Conservation (phyloP, 1,140 invertebrate genomes). For the Solenopsis fugax region DNA sequence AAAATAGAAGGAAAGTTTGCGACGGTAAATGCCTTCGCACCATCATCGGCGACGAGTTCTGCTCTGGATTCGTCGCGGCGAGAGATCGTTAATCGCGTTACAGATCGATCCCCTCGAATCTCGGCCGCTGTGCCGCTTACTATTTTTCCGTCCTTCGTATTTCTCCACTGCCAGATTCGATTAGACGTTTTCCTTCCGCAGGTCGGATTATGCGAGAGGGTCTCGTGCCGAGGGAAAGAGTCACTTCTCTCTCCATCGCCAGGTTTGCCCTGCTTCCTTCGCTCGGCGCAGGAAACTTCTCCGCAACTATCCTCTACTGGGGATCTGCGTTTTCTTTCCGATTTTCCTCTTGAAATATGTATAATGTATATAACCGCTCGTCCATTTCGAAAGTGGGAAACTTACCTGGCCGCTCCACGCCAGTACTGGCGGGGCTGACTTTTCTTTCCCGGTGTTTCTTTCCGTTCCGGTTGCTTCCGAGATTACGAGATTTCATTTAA, state of each 20-base stretch:
- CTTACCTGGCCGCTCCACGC: constrained; percentile 31
- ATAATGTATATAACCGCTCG: constrained; percentile 60
- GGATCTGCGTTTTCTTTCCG: constrained; percentile 54
- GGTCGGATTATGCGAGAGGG: constrained; percentile 65
- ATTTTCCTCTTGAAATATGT: constrained; percentile 62
- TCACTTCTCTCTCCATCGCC: not conserved
- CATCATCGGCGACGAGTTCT: not conserved
- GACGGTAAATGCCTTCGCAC: constrained; percentile 22
- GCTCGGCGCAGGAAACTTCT: constrained; percentile 62
- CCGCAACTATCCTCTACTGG: constrained; percentile 50
- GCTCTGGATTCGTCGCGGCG: constrained; percentile 24
- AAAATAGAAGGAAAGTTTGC: constrained; percentile 35
- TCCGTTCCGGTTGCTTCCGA: constrained; percentile 57
- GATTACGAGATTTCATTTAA: constrained; percentile 78
- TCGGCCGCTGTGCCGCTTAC: not conserved
- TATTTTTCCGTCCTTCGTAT: constrained; percentile 54
- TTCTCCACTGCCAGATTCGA: constrained; percentile 64
- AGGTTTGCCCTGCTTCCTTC: constrained; percentile 27
- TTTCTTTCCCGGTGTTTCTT: constrained; percentile 63
- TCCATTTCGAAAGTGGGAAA: constrained; percentile 55
- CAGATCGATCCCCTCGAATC: constrained; percentile 31
- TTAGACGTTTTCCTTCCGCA: constrained; percentile 53
- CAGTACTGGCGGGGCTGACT: constrained; percentile 22
- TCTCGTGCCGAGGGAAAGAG: constrained; percentile 46
- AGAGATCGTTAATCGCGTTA: constrained; percentile 57